Evolutionary conservation across 2,113 vertebrate genomes (phyloP).

Genomic region (Microtus ochrogaster): DNA sequence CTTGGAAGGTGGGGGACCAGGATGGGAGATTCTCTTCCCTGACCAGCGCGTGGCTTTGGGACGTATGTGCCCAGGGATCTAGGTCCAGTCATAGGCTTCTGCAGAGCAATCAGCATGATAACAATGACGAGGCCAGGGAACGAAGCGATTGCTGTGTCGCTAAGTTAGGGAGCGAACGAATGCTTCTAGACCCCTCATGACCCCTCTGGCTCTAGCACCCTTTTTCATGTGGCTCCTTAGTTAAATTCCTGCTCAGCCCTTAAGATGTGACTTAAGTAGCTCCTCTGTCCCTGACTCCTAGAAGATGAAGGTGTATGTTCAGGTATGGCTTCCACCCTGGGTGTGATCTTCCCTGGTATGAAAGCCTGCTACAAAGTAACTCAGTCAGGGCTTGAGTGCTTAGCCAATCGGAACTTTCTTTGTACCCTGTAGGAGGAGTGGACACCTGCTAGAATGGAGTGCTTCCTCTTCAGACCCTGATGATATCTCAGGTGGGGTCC

Average conservation of each 20-base stretch:
- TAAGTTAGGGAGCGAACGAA: background rate
- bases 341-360: background rate
- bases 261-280: background rate
- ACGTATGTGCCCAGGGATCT: background rate
- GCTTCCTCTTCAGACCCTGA: background rate
- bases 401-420: background rate
- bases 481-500: background rate
- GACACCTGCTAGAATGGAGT: no score
- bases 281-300: background rate
- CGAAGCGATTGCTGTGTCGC: background rate
- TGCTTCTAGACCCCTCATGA: background rate
- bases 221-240: background rate
- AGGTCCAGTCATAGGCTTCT: background rate
- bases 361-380: background rate
- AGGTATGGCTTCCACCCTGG: background rate
- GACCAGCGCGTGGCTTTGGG: background rate
- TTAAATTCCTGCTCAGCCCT: background rate
- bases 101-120: background rate
- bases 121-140: background rate
- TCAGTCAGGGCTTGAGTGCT: background rate
- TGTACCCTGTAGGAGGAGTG: background rate
- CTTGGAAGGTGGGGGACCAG: background rate
- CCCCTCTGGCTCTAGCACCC: background rate
- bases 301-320: background rate
- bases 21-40: background rate